Evolutionary conservation across 2,797 vertebrate genomes (phyloP), one percentile per base, ranked within the genome.

Genomic region (Stomatorhinus walkeri): DNA sequence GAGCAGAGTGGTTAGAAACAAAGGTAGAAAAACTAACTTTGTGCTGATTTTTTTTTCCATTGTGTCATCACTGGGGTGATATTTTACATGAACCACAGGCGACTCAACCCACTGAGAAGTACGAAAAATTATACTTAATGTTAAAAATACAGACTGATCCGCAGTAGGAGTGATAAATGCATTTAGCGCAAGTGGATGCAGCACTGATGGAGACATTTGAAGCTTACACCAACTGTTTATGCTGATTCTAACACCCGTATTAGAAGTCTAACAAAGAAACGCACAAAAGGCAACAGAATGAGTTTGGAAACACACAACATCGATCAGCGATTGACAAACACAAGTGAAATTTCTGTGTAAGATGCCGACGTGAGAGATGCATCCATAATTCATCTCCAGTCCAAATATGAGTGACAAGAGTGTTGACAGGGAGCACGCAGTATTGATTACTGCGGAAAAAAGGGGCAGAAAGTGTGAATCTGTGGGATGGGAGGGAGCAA

Each of bases 311-410:
- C 94, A 95, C 94, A 95, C 96, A 95, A 95, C 97, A 97, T 97
- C 90, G 95, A 97, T 96, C 96, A 97, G 94, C 94, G 95, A 96
- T 97, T 97, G 97, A 97, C 96, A 97, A 97, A 97, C 94, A 95
- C 95, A 96, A 96, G 95, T 97, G 97, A 97, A 97, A 98, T 97
- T 95, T 84, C 40, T 84, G 24, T 84, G 46, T 49, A 48, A 48
- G 81, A 84, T 46, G 95, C 96, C 96, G 95, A 95, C 92, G 95
- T 94, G 94, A 96, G 96, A 95, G 95, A 94, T 90, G 91, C 94
- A 97, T 99, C 93, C 96, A 98, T 98, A 97, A 98, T 98, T 98
- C 97, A 99, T 97, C 52, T 94, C 91, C 88, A 89, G 94, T 95
- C 92, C 93, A 97, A 97, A 97, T 95, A 96, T 97, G 97, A 99